Conservation (phyloP, 2,797 vertebrate species). For the Cryptoprocta ferox region DNA sequence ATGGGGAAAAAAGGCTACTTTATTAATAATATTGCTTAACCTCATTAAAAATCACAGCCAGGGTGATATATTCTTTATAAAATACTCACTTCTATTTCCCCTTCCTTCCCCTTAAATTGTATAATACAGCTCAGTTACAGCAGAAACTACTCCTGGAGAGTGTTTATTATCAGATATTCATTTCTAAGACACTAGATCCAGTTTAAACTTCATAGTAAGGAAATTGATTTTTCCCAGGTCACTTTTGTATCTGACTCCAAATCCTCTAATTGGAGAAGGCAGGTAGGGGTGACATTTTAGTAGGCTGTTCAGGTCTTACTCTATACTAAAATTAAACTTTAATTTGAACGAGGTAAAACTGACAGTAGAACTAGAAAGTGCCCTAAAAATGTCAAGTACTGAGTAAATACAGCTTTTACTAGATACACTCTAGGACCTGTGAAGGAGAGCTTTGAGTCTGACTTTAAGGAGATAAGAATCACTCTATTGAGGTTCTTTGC, state of each 20-base stretch:
- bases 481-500: background rate
- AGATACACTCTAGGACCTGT: background rate
- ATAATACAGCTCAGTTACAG: conserved; percentile 2
- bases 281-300: conserved; percentile 25
- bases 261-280: conserved; percentile 40
- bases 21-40: conserved; percentile 31
- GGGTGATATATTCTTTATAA: background rate
- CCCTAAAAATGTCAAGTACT: background rate
- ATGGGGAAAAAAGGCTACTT: background rate
- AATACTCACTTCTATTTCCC: conserved; percentile 9
- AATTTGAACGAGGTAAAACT: conserved; percentile 23
- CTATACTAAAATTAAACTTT: conserved; percentile 49
- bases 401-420: background rate
- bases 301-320: background rate
- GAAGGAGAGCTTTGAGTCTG: background rate
- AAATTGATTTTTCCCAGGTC: conserved; percentile 62
- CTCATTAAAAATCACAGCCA: conserved; percentile 62
- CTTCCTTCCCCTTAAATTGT: conserved; percentile 5
- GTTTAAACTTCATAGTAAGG: conserved; percentile 56
- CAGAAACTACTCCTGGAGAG: conserved; percentile 42
- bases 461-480: background rate
- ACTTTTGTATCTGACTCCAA: conserved; percentile 3
- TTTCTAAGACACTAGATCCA: conserved; percentile 25
- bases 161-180: conserved; percentile 47
- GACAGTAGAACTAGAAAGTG: background rate